Percentiles rank a stretch among this genome's conserved stretches.
Conservation (phyloP, 2,797 vertebrate genomes). For the Rachycentron canadum region DNA sequence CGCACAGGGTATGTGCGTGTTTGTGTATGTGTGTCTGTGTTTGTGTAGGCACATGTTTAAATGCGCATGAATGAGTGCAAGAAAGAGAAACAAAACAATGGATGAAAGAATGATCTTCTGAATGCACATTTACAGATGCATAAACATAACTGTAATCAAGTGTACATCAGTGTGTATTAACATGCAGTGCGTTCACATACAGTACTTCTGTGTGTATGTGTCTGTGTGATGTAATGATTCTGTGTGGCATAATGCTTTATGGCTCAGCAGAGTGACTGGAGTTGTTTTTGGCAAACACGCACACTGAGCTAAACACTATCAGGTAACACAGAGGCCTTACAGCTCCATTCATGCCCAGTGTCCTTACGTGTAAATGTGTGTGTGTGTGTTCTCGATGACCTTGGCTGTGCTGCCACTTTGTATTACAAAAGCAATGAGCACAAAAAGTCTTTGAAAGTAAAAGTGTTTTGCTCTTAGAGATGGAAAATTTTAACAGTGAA, state of each 20-base stretch:
- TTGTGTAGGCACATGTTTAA: slow-evolving; percentile 33
- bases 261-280: slow-evolving; percentile 34
- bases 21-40: neutral
- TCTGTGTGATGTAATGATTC: slow-evolving; percentile 44
- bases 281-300: slow-evolving; percentile 48
- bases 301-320: slow-evolving; percentile 50
- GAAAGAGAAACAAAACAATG: slow-evolving; percentile 38
- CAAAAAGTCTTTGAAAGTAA: slow-evolving; percentile 26
- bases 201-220: slow-evolving; percentile 21
- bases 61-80: slow-evolving; percentile 28
- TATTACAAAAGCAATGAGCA: slow-evolving; percentile 35
- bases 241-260: slow-evolving; percentile 38
- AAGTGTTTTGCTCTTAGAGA: slow-evolving; percentile 9
- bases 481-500: slow-evolving; percentile 5
- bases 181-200: neutral
- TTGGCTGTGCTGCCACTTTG: slow-evolving; percentile 40
- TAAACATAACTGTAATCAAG: slow-evolving; percentile 8
- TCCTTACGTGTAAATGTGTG: slow-evolving; percentile 19
- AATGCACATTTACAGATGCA: slow-evolving; percentile 11
- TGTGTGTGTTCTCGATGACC: slow-evolving; percentile 45
- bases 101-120: slow-evolving; percentile 31
- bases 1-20: slow-evolving; percentile 24
- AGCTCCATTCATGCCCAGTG: slow-evolving; percentile 32
- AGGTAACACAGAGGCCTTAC: slow-evolving; percentile 43
- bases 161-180: slow-evolving; percentile 6